These are phyloP conservation scores for Tenthredo scrophulariae DNA, from an alignment of 2,888 invertebrate species.

Conservation along the genomic window DNA sequence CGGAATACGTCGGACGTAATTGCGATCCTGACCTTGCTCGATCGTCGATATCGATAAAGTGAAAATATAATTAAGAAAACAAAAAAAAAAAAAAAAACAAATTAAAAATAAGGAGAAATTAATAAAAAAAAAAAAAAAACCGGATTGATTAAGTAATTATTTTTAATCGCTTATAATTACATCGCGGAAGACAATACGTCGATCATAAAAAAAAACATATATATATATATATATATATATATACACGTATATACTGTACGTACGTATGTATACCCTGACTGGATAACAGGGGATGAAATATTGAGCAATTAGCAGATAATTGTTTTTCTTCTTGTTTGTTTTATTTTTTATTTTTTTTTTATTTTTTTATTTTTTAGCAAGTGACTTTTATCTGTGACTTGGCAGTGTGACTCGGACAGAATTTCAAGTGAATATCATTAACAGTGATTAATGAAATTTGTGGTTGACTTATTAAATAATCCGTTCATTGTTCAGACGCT, in stretches of 20 bases:
- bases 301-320: background rate
- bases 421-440: background rate
- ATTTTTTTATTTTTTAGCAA: background rate
- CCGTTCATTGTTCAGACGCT: background rate
- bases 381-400: background rate
- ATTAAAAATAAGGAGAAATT: no score
- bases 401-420: background rate
- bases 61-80: slow-evolving; percentile 12
- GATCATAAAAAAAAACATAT: background rate
- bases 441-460: background rate
- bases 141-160: background rate
- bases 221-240: no score
- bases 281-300: background rate
- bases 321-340: background rate
- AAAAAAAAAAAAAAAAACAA: background rate
- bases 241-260: background rate
- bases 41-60: slow-evolving; percentile 45
- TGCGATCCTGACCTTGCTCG: slow-evolving; percentile 44
- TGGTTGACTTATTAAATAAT: background rate
- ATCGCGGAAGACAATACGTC: background rate
- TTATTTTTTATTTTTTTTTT: background rate
- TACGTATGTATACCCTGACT: background rate
- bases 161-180: background rate
- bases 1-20: slow-evolving; percentile 31
- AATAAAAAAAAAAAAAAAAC: background rate